These are phyloP conservation scores for Pantherophis vulpinus DNA, from an alignment of 2,797 vertebrate species.

Conservation along the genomic window DNA sequence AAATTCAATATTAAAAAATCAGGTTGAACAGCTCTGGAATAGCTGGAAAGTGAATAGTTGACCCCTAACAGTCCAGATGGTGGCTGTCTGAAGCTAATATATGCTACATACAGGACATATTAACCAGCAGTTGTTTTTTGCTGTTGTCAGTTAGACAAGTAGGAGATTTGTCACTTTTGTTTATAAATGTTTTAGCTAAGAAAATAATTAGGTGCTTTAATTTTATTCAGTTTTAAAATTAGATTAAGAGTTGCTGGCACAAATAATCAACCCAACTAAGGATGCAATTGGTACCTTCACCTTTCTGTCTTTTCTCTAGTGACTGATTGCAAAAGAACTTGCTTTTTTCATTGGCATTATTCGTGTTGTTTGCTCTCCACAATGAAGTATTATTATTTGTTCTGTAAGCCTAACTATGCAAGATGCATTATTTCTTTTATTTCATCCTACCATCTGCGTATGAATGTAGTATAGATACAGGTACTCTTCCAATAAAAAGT, in stretches of 20 bases:
- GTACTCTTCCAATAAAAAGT: background rate
- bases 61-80: background rate
- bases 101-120: background rate
- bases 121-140: background rate
- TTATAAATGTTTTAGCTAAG: background rate
- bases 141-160: background rate
- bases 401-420: background rate
- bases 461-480: background rate
- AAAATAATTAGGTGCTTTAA: background rate
- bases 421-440: background rate
- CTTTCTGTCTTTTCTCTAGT: background rate
- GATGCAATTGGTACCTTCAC: background rate
- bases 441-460: background rate
- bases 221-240: background rate
- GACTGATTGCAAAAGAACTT: background rate
- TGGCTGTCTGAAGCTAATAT: background rate
- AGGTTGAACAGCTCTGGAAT: background rate
- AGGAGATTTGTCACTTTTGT: background rate
- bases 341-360: background rate
- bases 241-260: background rate
- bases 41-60: background rate
- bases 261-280: background rate
- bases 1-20: background rate
- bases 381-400: background rate
- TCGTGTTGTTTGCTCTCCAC: background rate